Percentiles rank a stretch among this genome's conserved stretches.
These are phyloP conservation scores for Arvicanthis niloticus DNA, from an alignment of 2,113 vertebrate species.

Conservation along the genomic window DNA sequence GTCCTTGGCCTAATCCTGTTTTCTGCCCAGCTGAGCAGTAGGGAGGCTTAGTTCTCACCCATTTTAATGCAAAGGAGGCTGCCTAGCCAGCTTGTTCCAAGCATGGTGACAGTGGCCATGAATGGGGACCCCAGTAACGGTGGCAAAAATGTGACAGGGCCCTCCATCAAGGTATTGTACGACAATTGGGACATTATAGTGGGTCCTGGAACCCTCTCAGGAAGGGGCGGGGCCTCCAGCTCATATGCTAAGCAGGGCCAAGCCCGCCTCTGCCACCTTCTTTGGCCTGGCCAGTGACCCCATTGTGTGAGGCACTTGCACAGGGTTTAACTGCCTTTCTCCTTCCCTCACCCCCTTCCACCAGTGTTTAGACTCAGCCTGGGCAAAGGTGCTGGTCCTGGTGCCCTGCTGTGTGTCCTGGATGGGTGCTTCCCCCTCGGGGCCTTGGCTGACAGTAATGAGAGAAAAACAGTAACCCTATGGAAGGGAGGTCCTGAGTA, in stretches of 20 bases:
- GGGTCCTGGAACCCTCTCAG: constrained; percentile 87
- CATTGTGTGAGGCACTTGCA: constrained; percentile 89
- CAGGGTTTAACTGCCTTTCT: constrained; percentile 59
- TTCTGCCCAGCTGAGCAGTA: constrained; percentile 92
- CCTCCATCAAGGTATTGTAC: constrained; percentile 92
- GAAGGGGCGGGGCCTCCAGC: constrained; percentile 84
- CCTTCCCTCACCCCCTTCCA: not conserved
- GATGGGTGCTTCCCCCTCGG: not conserved
- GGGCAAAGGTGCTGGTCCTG: not conserved
- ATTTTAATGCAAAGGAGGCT: constrained; percentile 97
- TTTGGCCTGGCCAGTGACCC: constrained; percentile 88
- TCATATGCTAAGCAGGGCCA: constrained; percentile 88
- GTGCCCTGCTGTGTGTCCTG: not conserved
- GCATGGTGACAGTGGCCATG: constrained; percentile 90
- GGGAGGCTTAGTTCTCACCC: constrained; percentile 93
- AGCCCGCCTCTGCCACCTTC: constrained; percentile 81
- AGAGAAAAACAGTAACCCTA: not conserved
- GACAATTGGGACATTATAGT: constrained; percentile 92
- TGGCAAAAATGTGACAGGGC: constrained; percentile 97
- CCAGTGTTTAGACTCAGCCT: accelerated
- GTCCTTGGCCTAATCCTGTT: constrained; percentile 94
- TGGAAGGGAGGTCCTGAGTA: not conserved
- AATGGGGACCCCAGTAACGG: constrained; percentile 94
- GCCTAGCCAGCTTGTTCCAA: constrained; percentile 90
- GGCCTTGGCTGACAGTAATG: not conserved